phyloP scores from a whole-genome alignment of 1,140 invertebrate species.

The Pseudoatta argentina region DNA sequence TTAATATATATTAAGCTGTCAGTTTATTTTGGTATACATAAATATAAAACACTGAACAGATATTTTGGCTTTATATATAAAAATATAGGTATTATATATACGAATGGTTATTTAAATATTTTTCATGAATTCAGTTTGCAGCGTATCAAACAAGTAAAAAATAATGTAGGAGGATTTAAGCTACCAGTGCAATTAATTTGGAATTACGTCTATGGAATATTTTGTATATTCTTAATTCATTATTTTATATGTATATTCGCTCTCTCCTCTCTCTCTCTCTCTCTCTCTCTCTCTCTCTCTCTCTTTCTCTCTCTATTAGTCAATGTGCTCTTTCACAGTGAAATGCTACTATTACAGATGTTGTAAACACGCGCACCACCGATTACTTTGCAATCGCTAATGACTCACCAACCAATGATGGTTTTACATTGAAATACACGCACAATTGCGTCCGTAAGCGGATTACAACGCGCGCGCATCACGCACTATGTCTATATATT shows the following conservation, averaged over 20 bases:
- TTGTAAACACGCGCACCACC: slow-evolving; percentile 40
- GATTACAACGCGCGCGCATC: slow-evolving; percentile 64
- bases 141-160: slow-evolving; percentile 25
- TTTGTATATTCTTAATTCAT: slow-evolving; percentile 32
- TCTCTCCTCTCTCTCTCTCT: neutral
- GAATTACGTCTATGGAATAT: slow-evolving; percentile 52
- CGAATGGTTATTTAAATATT: slow-evolving; percentile 4
- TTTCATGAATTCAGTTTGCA: neutral
- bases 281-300: neutral
- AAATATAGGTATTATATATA: neutral
- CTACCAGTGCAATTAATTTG: slow-evolving; percentile 47
- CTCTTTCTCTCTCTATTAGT: neutral
- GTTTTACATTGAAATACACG: slow-evolving; percentile 72
- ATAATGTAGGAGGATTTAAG: slow-evolving; percentile 25
- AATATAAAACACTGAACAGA: neutral
- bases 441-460: slow-evolving; percentile 69
- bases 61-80: neutral
- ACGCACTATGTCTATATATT: slow-evolving; percentile 66
- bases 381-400: slow-evolving; percentile 73
- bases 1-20: neutral
- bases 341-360: neutral
- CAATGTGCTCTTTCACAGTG: slow-evolving; percentile 17
- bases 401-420: slow-evolving; percentile 64
- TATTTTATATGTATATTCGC: neutral
- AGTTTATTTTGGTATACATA: neutral